Conservation (phyloP, 92 coral and sea anemone species). For the Palythoa caribaeorum region DNA sequence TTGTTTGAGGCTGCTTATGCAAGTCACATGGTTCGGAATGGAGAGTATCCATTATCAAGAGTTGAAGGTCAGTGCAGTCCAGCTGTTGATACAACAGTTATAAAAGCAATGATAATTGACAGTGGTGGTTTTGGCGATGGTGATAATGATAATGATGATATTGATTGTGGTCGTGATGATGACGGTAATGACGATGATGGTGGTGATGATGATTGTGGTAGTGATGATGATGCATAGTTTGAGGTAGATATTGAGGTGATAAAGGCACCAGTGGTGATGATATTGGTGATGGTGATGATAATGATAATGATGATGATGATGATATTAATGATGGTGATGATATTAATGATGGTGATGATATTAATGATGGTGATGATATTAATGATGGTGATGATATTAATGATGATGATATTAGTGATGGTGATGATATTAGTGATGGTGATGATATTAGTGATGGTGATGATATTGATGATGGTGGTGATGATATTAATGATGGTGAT, state of each 20-base stretch:
- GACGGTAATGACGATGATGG: not conserved
- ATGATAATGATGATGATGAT: not conserved
- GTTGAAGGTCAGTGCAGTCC: not conserved
- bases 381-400: not conserved
- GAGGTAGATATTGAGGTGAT: not conserved
- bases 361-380: not conserved
- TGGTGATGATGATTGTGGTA: not conserved
- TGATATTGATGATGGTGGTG: not conserved
- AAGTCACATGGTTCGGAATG: slow-evolving; percentile 87
- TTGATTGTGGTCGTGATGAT: not conserved
- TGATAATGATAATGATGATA: not conserved
- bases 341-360: not conserved
- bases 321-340: not conserved
- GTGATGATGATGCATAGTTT: not conserved
- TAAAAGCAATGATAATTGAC: not conserved
- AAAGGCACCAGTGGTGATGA: not conserved
- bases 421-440: not conserved
- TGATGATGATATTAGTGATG: not conserved
- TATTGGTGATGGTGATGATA: not conserved
- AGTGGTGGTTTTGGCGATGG: not conserved
- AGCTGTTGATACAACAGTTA: not conserved
- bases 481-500: not conserved
- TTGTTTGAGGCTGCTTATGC: slow-evolving; percentile 84
- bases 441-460: not conserved
- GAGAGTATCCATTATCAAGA: slow-evolving; percentile 73